These are phyloP conservation scores for Anthophora plumipes DNA, from an alignment of 2,888 invertebrate genomes.

Conservation along the genomic window DNA sequence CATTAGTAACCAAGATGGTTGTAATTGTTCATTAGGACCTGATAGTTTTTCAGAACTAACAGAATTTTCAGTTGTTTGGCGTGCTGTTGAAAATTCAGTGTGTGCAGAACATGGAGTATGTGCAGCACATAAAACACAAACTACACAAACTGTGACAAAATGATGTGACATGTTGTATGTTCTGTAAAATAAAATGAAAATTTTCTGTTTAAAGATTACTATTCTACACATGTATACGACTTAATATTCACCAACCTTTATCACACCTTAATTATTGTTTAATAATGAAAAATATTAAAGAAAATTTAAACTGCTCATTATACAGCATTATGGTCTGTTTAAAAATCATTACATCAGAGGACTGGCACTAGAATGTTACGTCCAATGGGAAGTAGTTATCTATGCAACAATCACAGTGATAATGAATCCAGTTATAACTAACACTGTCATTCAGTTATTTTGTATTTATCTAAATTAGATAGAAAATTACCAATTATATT, in stretches of 20 bases:
- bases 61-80: constrained; percentile 34
- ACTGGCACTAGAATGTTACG: constrained; percentile 8
- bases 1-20: constrained; percentile 66
- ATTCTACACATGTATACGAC: neutral
- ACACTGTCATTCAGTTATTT: constrained; percentile 17
- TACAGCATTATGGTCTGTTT: constrained; percentile 6
- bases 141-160: constrained; percentile 92
- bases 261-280: constrained; percentile 2
- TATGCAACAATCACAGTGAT: constrained; percentile 43
- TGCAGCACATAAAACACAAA: constrained; percentile 92
- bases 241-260: neutral
- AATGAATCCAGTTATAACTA: constrained; percentile 49
- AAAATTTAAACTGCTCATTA: neutral
- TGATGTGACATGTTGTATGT: constrained; percentile 86
- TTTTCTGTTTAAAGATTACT: neutral
- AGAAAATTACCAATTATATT: constrained; percentile 22
- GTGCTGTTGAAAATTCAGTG: constrained; percentile 82
- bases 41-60: constrained; percentile 56
- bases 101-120: constrained; percentile 92
- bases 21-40: constrained; percentile 61
- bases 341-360: constrained; percentile 6
- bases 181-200: constrained; percentile 62
- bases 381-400: constrained; percentile 56
- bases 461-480: constrained; percentile 23
- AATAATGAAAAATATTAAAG: constrained; percentile 6